Percentiles rank a stretch among this genome's conserved stretches.
Conservation (phyloP, 2,113 vertebrate species). For the Gambusia affinis region DNA sequence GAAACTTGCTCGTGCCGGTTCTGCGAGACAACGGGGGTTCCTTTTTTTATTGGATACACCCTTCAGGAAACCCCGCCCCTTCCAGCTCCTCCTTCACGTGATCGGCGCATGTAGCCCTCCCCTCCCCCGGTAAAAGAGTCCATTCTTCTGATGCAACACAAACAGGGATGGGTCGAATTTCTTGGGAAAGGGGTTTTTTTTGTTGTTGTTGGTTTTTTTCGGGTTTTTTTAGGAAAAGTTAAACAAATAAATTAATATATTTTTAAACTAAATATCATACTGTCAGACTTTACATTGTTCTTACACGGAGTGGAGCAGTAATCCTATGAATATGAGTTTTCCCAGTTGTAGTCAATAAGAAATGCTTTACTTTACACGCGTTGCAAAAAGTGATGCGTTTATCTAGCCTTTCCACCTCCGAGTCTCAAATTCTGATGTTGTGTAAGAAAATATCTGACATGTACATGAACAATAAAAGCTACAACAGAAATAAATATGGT, state of each 20-base stretch:
- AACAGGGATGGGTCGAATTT: background rate
- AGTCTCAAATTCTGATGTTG: too few species aligned
- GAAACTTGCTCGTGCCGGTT: slow-evolving; percentile 40
- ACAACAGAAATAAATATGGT: too few species aligned
- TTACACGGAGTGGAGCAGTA: background rate
- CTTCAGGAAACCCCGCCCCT: slow-evolving; percentile 24
- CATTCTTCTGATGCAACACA: background rate
- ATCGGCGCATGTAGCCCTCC: slow-evolving; percentile 3
- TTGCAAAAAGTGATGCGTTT: too few species aligned
- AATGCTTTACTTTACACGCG: too few species aligned
- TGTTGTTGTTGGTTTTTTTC: background rate
- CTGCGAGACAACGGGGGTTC: background rate
- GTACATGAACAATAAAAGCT: too few species aligned
- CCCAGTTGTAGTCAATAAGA: too few species aligned
- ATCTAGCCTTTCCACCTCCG: too few species aligned
- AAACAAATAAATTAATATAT: too few species aligned
- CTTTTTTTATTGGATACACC: slow-evolving; percentile 51
- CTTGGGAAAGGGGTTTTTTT: background rate
- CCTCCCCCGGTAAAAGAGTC: background rate
- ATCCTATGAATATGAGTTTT: background rate
- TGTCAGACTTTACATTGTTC: background rate
- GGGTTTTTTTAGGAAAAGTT: background rate
- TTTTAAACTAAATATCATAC: too few species aligned
- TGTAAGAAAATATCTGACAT: too few species aligned
- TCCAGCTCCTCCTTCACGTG: slow-evolving; percentile 18